Conservation (phyloP, 2,797 vertebrate species). For the Eulemur mongoz region DNA sequence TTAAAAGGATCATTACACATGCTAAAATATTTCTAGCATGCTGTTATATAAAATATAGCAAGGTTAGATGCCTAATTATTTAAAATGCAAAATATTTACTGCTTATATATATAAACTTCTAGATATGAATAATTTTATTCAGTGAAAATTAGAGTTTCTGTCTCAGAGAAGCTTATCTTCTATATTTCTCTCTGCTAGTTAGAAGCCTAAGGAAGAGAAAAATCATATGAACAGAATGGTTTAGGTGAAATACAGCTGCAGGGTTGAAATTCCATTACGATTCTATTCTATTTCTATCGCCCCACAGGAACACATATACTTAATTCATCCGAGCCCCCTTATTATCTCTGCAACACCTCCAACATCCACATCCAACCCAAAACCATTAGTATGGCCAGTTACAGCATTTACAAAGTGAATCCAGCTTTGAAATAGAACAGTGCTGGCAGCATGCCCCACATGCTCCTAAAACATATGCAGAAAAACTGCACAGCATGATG, state of each 20-base stretch:
- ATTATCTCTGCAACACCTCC: slow-evolving; percentile 62
- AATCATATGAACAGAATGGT: slow-evolving; percentile 66
- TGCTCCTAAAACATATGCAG: slow-evolving; percentile 55
- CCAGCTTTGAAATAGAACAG: slow-evolving; percentile 44
- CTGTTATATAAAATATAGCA: not conserved
- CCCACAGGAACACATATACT: slow-evolving; percentile 62
- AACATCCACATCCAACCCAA: slow-evolving; percentile 43
- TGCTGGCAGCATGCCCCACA: slow-evolving; percentile 13
- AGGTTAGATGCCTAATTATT: not conserved
- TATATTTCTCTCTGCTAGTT: slow-evolving; percentile 51
- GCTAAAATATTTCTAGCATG: slow-evolving; percentile 1
- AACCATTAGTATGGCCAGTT: slow-evolving; percentile 63
- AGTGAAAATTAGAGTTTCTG: slow-evolving; percentile 50
- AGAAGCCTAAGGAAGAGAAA: slow-evolving; percentile 59
- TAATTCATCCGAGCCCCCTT: slow-evolving; percentile 70
- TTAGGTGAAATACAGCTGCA: slow-evolving; percentile 75
- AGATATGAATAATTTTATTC: slow-evolving; percentile 20
- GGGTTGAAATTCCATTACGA: slow-evolving; percentile 78
- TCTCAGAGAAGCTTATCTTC: slow-evolving; percentile 33
- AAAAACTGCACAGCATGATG: slow-evolving; percentile 52
- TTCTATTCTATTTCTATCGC: slow-evolving; percentile 66
- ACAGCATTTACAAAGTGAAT: slow-evolving; percentile 60
- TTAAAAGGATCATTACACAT: not conserved
- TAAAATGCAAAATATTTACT: slow-evolving; percentile 14
- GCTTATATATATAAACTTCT: not conserved